These are phyloP conservation scores for crab-eating macaque (Macaca fascicularis) DNA, from an alignment of 2,113 vertebrate genomes.

Conservation along the genomic window T2T-MFA8v1.1 NC_088376.1:189764001-189764500, in stretches of 20 bases:
- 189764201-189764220: slow-evolving; percentile 98
- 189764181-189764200: slow-evolving; percentile 95
- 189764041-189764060: background rate
- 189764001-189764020: background rate
- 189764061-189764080: background rate
- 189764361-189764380: slow-evolving; percentile 97
- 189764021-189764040: background rate
- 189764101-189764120: background rate
- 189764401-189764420: slow-evolving; percentile 89
- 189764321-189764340: slow-evolving; percentile 97
- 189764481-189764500: slow-evolving; percentile 99
- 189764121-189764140: background rate
- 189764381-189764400: slow-evolving; percentile 95
- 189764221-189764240: slow-evolving; percentile 99
- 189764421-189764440: slow-evolving; percentile 97
- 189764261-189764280: slow-evolving; percentile 97
- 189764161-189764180: slow-evolving; percentile 96
- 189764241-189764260: slow-evolving; percentile 99
- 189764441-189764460: slow-evolving; percentile 95
- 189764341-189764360: slow-evolving; percentile 96
- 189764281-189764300: slow-evolving; percentile 96
- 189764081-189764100: background rate
- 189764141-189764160: slow-evolving; percentile 55
- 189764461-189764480: slow-evolving; percentile 96
- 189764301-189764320: slow-evolving; percentile 98